Evolutionary conservation across 2,888 invertebrate species (phyloP), one percentile per base, ranked within the genome.

Genomic region (Nudaria mundana): DNA sequence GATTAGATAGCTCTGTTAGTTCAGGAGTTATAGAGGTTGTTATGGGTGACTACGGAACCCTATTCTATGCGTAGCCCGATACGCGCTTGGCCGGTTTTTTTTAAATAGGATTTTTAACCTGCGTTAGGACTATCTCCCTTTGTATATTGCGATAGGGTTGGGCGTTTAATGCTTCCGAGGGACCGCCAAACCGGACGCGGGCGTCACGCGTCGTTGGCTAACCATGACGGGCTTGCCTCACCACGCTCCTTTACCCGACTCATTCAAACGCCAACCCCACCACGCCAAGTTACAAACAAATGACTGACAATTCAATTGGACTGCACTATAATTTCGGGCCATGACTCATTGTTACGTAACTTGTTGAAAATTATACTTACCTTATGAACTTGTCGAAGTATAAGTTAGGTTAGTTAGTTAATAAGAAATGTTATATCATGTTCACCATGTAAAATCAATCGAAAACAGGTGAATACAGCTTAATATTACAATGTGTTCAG

Each of bases 201-300:
- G 56, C 72, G 84, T 81, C 82, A 86, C 78, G 87, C 82, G 58
- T 67, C 76, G 77, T 61, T 68, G 74, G 54, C 69, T 68, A 66
- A 63, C 76, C 84, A 73, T 81, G 81, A 80, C 84, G 80, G 45
- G 67, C 73, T 81, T 81, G 77, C 81, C 68, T 74, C 82, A 82
- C 74, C 56, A 48, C 52, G 48, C 42, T 40, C 40, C 44, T 45
- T n/a, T 59, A 52, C 48, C 50, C 52, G 70, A 48, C 65, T 56
- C 52, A 59, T 64, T 62, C 35, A 44, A 62, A 60, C 44, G 40
- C 39, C 43, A 34, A 44, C 60, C 52, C 56, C 44, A 48, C 53
- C 44, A 56, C 46, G 29, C 26, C 35, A 37, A 14, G 28, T 11
- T 14, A 35, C 44, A 40, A 37, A 36, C 35, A 41, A 42, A 39